Conservation (phyloP, 1,140 invertebrate species). For the Halesus radiatus region DNA sequence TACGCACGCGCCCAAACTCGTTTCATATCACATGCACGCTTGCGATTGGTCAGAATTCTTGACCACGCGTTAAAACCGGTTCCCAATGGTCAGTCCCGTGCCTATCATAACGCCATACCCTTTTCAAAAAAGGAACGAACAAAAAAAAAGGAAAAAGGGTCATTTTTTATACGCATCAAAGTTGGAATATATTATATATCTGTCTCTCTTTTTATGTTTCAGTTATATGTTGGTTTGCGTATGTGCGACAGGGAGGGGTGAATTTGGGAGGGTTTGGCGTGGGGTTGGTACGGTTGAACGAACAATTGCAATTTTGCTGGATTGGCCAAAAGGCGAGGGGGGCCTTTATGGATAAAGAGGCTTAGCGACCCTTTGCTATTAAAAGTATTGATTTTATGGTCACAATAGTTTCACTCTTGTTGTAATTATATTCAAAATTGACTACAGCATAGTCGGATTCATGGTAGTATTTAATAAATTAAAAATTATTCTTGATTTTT, state of each 20-base stretch:
- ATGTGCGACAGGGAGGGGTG: slow-evolving; percentile 20
- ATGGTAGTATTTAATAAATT: too few species aligned
- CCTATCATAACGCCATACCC: slow-evolving; percentile 53
- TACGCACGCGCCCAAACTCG: slow-evolving; percentile 42
- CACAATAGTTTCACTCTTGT: slow-evolving; percentile 24
- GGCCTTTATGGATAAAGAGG: slow-evolving; percentile 54
- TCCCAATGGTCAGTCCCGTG: slow-evolving; percentile 48
- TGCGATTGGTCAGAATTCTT: slow-evolving; percentile 52
- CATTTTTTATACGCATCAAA: not conserved
- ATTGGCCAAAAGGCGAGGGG: slow-evolving; percentile 56
- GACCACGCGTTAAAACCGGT: slow-evolving; percentile 47
- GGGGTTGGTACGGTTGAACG: slow-evolving; percentile 53
- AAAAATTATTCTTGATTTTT: too few species aligned
- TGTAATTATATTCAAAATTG: not conserved
- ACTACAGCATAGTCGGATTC: too few species aligned
- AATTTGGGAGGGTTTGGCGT: slow-evolving; percentile 26
- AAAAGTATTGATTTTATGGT: slow-evolving; percentile 55
- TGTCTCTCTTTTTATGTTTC: slow-evolving; percentile 21
- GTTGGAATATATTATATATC: slow-evolving; percentile 2
- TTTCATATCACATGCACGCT: slow-evolving; percentile 27
- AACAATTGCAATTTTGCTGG: slow-evolving; percentile 57
- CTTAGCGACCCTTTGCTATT: slow-evolving; percentile 53
- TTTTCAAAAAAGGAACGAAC: slow-evolving; percentile 48
- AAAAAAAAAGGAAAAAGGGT: slow-evolving; percentile 32
- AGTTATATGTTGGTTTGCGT: slow-evolving; percentile 20